Evolutionary conservation across 2,113 vertebrate species (phyloP), one percentile per base, ranked within the genome.

Genomic region (Ciconia stormi): DNA sequence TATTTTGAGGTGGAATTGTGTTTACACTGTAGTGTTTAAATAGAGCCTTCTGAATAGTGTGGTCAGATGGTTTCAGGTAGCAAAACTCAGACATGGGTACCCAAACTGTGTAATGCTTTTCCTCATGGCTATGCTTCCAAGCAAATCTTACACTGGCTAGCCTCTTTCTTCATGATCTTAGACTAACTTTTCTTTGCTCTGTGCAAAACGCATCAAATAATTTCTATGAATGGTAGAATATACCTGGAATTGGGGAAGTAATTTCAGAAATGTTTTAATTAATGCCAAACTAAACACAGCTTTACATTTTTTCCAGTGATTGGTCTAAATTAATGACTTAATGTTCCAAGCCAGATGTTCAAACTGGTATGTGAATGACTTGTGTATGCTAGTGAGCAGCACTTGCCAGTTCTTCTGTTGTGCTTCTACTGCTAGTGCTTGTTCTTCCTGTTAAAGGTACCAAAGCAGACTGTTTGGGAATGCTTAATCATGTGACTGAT

Each of bases 261-360:
- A 58, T 66, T 89, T 93, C 66, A 73, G 67, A 89, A 86, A 61
- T 56, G 46, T 90, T 95, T 86, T 86, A 88, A 36, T 76, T 90
- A 87, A 93, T 95, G 89, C 76, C 50, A 87, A 89, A 83, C 89
- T 93, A 93, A 96, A 95, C 32, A 82, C 47, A 81, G 82, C 82
- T 93, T 96, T 95, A 90, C 62, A 65, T 94, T 90, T 92, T 97
- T 95, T 95, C 82, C 42, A 81, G 82, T 89, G 86, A 70, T 95
- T 82, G 86, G 34, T 95, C 71, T 95, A 93, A 96, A 92, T 93
- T 95, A 95, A 88, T 93, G 94, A 65, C 67, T 95, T 95, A 89
- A 89, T 94, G 78, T 96, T 93, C 80, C 58, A 93, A 96, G 62
- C 79, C 94, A 96, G 91, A 80, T 97, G 94, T 95, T 93, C 91